A percentile compares a stretch with the other conserved stretches of the same genome.
phyloP scores from a whole-genome alignment of 2,888 invertebrate species.

The Prostheceraeus crozeri region DNA sequence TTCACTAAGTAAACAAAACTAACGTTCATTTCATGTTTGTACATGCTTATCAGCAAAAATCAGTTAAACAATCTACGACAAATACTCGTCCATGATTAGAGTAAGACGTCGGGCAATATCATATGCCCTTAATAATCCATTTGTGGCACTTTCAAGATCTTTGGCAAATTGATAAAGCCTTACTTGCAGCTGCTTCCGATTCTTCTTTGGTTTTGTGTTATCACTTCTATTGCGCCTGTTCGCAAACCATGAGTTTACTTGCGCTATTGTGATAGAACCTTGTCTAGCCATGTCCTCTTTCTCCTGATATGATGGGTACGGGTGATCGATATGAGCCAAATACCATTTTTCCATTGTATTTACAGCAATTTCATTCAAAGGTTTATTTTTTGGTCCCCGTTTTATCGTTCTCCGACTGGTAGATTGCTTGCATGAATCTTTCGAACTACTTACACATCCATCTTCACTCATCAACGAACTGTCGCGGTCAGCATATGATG shows the following conservation, averaged over 20 bases:
- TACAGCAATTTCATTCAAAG: constrained; percentile 42
- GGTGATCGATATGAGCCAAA: constrained; percentile 45
- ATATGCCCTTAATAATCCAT: constrained; percentile 30
- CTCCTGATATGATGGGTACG: constrained; percentile 49
- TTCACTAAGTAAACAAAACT: too few relatives aligned
- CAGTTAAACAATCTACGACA: constrained; percentile 1
- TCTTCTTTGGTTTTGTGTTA: constrained; percentile 49
- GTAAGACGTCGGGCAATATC: constrained; percentile 26
- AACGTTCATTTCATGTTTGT: too few relatives aligned
- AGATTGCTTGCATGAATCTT: too few relatives aligned
- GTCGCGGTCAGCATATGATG: too few relatives aligned
- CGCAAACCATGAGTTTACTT: constrained; percentile 51
- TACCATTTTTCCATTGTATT: constrained; percentile 48
- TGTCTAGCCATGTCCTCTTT: constrained; percentile 46
- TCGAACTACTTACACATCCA: too few relatives aligned
- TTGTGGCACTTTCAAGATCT: constrained; percentile 30
- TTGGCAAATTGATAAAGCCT: constrained; percentile 26
- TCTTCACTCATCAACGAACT: too few relatives aligned
- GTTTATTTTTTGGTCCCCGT: too few relatives aligned
- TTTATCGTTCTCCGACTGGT: too few relatives aligned
- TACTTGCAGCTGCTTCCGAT: constrained; percentile 45
- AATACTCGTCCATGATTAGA: constrained; percentile 32
- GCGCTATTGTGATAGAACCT: constrained; percentile 45
- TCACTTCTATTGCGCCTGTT: constrained; percentile 49
- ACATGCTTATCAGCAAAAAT: too few relatives aligned